Conservation (phyloP, 2,888 invertebrate species). For the Lacanobia wlatinum region DNA sequence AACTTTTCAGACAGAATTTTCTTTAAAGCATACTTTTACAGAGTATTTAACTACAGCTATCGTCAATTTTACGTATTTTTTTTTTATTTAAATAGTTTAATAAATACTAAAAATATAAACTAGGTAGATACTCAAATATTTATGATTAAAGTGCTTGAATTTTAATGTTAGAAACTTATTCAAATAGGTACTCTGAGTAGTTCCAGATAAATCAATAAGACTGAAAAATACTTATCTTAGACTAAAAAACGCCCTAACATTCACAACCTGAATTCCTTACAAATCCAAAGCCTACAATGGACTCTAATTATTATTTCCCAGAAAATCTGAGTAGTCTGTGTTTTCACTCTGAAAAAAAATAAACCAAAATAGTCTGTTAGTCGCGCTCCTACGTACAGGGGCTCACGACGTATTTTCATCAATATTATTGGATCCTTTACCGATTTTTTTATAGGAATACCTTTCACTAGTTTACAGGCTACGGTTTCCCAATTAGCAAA, state of each 20-base stretch:
- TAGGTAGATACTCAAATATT: background rate
- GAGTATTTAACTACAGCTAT: background rate
- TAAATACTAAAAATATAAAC: background rate
- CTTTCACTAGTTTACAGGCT: slow-evolving; percentile 4
- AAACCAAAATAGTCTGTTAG: slow-evolving; percentile 18
- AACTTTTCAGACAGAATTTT: slow-evolving; percentile 20
- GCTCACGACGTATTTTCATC: slow-evolving; percentile 26
- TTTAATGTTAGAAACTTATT: background rate
- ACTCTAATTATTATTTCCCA: slow-evolving; percentile 19
- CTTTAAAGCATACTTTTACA: background rate
- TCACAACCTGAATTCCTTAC: background rate
- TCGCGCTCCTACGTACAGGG: slow-evolving; percentile 16
- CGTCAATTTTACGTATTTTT: background rate
- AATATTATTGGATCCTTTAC: slow-evolving; percentile 40
- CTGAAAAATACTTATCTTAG: too few relatives aligned
- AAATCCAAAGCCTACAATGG: background rate
- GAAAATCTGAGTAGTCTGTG: slow-evolving; percentile 1
- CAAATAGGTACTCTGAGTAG: too few relatives aligned
- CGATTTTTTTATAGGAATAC: slow-evolving; percentile 18
- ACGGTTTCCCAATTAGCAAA: slow-evolving; percentile 29
- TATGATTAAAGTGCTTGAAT: background rate
- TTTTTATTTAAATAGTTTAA: slow-evolving; percentile 4
- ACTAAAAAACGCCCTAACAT: background rate
- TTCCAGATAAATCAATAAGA: background rate
- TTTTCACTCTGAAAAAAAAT: slow-evolving; percentile 29